phyloP scores from a whole-genome alignment of 1,140 invertebrate species.

The Propsilocerus akamusi region DNA sequence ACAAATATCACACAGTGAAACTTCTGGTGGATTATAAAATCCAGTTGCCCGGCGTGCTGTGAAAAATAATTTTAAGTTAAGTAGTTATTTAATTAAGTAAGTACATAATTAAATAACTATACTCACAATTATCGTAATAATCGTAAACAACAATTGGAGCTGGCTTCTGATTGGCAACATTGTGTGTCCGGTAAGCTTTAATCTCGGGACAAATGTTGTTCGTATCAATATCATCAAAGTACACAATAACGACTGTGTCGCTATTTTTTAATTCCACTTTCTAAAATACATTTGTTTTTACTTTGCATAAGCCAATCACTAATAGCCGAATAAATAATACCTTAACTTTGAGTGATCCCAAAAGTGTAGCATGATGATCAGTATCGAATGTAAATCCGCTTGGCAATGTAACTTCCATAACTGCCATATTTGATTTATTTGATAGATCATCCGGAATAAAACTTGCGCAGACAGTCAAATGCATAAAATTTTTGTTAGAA shows the following conservation, averaged over 20 bases:
- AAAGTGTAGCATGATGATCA: too few species aligned
- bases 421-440: too few species aligned
- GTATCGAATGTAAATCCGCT: too few species aligned
- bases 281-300: neutral
- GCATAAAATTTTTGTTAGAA: slow-evolving; percentile 54
- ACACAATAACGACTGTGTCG: slow-evolving; percentile 55
- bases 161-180: slow-evolving; percentile 62
- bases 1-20: slow-evolving; percentile 58
- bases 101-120: too few species aligned
- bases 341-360: too few species aligned
- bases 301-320: slow-evolving; percentile 11
- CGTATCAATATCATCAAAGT: slow-evolving; percentile 57
- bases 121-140: slow-evolving; percentile 72
- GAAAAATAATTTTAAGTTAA: slow-evolving; percentile 7
- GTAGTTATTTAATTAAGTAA: too few species aligned
- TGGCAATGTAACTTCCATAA: too few species aligned
- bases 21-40: slow-evolving; percentile 47
- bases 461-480: slow-evolving; percentile 40
- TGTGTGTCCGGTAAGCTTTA: slow-evolving; percentile 56
- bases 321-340: too few species aligned
- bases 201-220: slow-evolving; percentile 58
- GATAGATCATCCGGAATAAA: slow-evolving; percentile 31
- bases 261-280: slow-evolving; percentile 51
- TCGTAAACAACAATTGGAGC: slow-evolving; percentile 69
- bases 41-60: slow-evolving; percentile 44